Base-by-base conservation (phyloP, 2,888 invertebrate genomes). In the Conistra vaccinii region DNA sequence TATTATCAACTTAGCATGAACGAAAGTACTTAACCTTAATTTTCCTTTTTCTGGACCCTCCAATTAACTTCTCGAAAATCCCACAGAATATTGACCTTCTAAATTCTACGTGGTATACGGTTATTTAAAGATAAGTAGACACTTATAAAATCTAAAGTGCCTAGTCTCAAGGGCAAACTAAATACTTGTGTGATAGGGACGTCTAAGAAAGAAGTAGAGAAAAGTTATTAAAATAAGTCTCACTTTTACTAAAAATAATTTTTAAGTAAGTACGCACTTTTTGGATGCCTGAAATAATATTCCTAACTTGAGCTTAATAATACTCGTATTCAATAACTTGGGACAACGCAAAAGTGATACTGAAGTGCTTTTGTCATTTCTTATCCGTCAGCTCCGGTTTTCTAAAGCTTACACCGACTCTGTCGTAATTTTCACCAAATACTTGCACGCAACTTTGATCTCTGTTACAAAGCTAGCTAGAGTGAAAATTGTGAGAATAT, bases 331-430 rank as follows among this genome's bases (percentile, higher is more conserved):
- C 78, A 85, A 87, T 83, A 83, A 83, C 69, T 78, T 76, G 69
- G 55, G 69, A 77, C 77, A 78, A 74, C 51, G 72, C 57, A 48
- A 81, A 87, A 88, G 81, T 83, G 77, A 81, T 74, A 77, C 69
- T 62, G 60, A 73, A 78, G 65, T 69, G 76, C 80, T 82, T 87
- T 88, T 88, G 87, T 87, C 74, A 80, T 85, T 73, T 80, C 71
- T 85, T 73, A 80, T 79, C 73, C 68, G 69, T 72, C 77, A 80
- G 65, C 81, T 70, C 63, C 66, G 29, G 81, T 76, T 77, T 69
- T 68, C 51, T 66, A 62, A 53, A 73, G 75, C 75, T 62, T 69
- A 55, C 73, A 67, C 39, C 32, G 55, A 45, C 58, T 45, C 55
- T 55, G 23, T 45, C 29, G 35, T 68, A 45, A 75, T 81, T 60